phyloP scores from a whole-genome alignment of 1,140 invertebrate species.

The Apis cerana region DNA sequence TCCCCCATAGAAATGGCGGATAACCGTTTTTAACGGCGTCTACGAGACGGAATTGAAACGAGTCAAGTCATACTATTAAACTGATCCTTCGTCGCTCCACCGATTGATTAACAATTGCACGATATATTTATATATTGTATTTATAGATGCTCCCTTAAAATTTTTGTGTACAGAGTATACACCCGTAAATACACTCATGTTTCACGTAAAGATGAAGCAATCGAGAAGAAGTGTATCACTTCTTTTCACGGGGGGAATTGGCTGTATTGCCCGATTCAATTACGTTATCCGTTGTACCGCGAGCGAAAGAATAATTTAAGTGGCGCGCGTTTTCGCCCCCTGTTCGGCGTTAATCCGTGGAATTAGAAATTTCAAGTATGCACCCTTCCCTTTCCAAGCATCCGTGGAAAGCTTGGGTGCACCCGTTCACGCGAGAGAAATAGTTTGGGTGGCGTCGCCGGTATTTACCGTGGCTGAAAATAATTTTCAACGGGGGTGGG shows the following conservation, averaged over 20 bases:
- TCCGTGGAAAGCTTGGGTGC: neutral
- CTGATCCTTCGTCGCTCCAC: neutral
- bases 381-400: neutral
- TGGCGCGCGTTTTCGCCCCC: neutral
- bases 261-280: slow-evolving; percentile 34
- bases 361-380: neutral
- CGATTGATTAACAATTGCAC: too few relatives aligned
- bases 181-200: neutral
- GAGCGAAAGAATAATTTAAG: neutral
- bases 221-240: neutral
- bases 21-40: neutral
- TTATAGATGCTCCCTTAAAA: too few relatives aligned
- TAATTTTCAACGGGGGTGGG: slow-evolving; percentile 13
- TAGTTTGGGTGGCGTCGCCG: neutral
- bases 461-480: neutral
- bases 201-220: too few relatives aligned
- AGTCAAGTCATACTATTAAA: too few relatives aligned
- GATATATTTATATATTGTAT: too few relatives aligned
- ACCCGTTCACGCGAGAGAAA: too few relatives aligned
- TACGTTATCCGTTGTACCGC: neutral
- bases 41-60: slow-evolving; percentile 19
- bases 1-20: neutral
- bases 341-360: neutral
- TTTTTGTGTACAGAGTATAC: too few relatives aligned
- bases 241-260: slow-evolving; percentile 4